A percentile compares a stretch with the other conserved stretches of the same genome.
Evolutionary conservation across 2,888 invertebrate species (phyloP).

Genomic region (Cheilosia grossa): DNA sequence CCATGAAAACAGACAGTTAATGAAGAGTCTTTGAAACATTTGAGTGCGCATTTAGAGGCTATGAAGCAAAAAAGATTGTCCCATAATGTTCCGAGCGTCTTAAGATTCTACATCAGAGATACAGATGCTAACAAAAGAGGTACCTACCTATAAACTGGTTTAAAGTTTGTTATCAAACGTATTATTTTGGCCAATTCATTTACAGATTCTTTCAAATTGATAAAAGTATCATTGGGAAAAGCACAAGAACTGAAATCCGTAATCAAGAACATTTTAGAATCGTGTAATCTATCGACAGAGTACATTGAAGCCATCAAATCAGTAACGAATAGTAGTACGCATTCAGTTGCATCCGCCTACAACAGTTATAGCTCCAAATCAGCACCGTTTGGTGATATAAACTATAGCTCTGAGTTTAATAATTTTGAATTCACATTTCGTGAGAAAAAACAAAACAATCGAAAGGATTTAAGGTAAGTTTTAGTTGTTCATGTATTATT

Average conservation of each 20-base stretch:
- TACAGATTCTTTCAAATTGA: conserved; percentile 88
- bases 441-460: conserved; percentile 38
- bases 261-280: conserved; percentile 88
- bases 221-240: conserved; percentile 89
- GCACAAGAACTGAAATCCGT: conserved; percentile 89
- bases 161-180: neutral
- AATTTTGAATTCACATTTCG: conserved; percentile 75
- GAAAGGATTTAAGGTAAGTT: conserved; percentile 72
- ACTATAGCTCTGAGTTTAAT: conserved; percentile 64
- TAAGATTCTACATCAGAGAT: conserved; percentile 91
- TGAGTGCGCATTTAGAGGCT: conserved; percentile 93
- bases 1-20: conserved; percentile 87
- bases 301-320: conserved; percentile 89
- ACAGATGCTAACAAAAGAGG: conserved; percentile 48
- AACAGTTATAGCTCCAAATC: conserved; percentile 6
- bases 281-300: conserved; percentile 93
- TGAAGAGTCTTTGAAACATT: conserved; percentile 94
- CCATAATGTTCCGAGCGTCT: conserved; percentile 85
- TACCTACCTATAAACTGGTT: conserved; percentile 27
- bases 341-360: conserved; percentile 26
- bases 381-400: conserved; percentile 64
- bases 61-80: conserved; percentile 86
- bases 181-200: neutral
- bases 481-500: neutral
- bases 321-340: conserved; percentile 6